Base-by-base conservation (phyloP, 2,888 invertebrate genomes). In the Cephus rjabovi region DNA sequence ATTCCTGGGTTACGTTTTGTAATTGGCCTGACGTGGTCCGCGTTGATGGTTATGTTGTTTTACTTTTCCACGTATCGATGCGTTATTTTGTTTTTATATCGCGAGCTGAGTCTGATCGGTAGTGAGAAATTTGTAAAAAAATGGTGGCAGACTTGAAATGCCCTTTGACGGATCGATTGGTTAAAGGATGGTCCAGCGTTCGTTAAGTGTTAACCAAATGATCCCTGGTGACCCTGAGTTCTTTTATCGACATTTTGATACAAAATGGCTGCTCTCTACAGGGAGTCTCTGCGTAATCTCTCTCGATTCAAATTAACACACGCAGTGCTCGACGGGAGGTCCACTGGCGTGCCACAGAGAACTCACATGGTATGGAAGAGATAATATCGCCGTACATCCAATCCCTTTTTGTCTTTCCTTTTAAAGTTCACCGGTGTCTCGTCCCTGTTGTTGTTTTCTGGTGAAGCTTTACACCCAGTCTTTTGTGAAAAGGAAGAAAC, bases 281-380 rank as follows among this genome's bases (percentile, higher is more conserved):
- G 91, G 91, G 90, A 86, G 90, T 87, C 91, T 80, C 87, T 88
- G 93, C 93, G 93, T 93, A 93, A 93, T 93, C 93, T 93, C 93
- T 92, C 92, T 88, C 92, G 92, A 93, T 93, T 93, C 93, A 93
- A 93, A 93, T 93, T 93, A 93, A 93, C 93, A 93, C 93, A 92
- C 91, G 92, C 91, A 89, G 91, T 84, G 91, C 89, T 81, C 90
- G 81, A 84, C 84, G 84, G 87, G 87, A 84, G 86, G 86, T 85
- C 80, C 81, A 77, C 83, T 81, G 80, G 77, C 83, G 84, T 86
- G 87, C 86, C 85, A 85, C 84, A 83, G 86, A 85, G 84, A 86
- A 86, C 87, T 87, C 83, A 82, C 86, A 83, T 83, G 83, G 87
- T 87, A 88, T 86, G 85, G 84, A 86, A 33, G 86, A 90, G 90